phyloP scores from a whole-genome alignment of 2,888 invertebrate species.

The Caenorhabditis sp. region DNA sequence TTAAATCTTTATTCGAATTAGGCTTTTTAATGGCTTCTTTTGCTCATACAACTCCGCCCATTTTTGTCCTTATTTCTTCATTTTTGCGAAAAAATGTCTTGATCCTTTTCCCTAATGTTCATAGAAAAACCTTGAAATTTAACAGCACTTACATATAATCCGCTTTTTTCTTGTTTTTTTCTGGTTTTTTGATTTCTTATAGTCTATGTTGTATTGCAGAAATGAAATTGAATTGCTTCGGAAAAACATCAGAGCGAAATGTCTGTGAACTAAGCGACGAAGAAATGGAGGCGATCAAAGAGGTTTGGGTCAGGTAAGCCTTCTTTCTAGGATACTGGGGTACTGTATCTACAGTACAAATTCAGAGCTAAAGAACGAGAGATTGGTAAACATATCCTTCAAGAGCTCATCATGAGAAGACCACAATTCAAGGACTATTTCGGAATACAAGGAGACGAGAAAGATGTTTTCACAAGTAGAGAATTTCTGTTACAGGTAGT shows the following conservation, averaged over 20 bases:
- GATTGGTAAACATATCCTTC: constrained; percentile 47
- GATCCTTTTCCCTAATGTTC: no score
- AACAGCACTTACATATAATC: no score
- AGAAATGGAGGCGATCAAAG: constrained; percentile 37
- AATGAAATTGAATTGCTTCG: constrained; percentile 40
- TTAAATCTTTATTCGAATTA: neutral
- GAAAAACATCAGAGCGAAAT: constrained; percentile 22
- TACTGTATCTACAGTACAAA: neutral
- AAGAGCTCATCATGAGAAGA: constrained; percentile 39
- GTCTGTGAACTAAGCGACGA: constrained; percentile 29
- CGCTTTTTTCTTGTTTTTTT: no score
- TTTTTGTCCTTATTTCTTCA: neutral
- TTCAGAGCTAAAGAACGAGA: constrained; percentile 46
- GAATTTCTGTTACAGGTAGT: constrained; percentile 38
- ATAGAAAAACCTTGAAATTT: no score
- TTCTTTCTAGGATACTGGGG: neutral
- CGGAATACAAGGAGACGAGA: constrained; percentile 41
- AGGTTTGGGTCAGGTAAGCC: constrained; percentile 29
- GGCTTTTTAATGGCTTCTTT: neutral
- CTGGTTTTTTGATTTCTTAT: no score
- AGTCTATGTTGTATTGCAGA: neutral
- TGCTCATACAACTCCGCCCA: neutral
- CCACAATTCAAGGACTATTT: constrained; percentile 50
- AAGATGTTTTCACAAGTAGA: constrained; percentile 33
- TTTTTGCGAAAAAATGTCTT: no score